A percentile compares a stretch with the other conserved stretches of the same genome.
phyloP scores from a whole-genome alignment of 2,797 vertebrate species.

The Scyliorhinus canicula region DNA sequence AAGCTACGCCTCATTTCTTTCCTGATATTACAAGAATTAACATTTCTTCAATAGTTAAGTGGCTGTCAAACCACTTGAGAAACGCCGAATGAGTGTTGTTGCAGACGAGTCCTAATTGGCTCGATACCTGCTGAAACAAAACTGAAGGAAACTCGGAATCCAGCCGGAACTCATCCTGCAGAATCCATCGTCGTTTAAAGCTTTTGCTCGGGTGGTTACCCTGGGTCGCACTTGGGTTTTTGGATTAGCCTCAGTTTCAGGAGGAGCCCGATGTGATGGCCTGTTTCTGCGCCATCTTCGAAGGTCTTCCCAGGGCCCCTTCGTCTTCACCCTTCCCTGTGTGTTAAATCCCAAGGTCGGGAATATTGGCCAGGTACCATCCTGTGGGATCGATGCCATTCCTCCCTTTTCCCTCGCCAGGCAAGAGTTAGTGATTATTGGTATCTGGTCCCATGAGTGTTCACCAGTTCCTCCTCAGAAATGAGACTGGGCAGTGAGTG shows the following conservation, averaged over 20 bases:
- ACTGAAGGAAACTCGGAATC: not conserved
- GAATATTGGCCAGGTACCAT: no score
- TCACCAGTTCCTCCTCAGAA: not conserved
- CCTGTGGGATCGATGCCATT: no score
- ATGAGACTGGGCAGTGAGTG: not conserved
- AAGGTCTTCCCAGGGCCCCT: not conserved
- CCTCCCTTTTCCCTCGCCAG: no score
- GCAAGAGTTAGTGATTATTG: no score
- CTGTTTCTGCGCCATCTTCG: not conserved
- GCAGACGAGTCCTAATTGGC: not conserved
- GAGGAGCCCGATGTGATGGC: no score
- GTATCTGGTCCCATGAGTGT: no score
- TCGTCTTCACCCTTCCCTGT: not conserved
- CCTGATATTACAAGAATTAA: slow-evolving; percentile 26
- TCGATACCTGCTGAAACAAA: not conserved
- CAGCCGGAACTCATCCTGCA: not conserved
- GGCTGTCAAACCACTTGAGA: not conserved
- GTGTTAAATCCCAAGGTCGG: no score
- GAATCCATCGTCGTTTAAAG: not conserved
- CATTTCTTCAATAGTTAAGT: slow-evolving; percentile 13
- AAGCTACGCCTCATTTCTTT: slow-evolving; percentile 12
- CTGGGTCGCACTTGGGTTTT: not conserved
- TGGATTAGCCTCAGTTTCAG: not conserved
- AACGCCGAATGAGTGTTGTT: not conserved
- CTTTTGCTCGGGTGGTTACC: not conserved